Conservation (phyloP, 2,797 vertebrate genomes). For the Rhinella marina region DNA sequence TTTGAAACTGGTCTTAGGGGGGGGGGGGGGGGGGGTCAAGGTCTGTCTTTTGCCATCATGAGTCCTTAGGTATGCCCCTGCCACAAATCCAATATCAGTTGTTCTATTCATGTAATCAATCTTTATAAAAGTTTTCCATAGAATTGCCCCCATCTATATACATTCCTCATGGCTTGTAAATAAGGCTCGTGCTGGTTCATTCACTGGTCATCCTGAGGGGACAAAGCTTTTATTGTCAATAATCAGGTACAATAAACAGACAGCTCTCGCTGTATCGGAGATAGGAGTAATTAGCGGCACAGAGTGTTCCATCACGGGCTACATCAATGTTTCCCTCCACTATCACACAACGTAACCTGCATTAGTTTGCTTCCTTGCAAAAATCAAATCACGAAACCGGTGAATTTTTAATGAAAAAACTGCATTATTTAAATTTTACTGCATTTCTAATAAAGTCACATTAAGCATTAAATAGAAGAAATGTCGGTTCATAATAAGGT, state of each 20-base stretch:
- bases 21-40: neutral
- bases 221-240: conserved; percentile 1
- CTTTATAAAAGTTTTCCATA: neutral
- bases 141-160: neutral
- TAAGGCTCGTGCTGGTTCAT: neutral
- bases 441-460: conserved; percentile 51
- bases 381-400: conserved; percentile 30
- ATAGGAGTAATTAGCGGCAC: neutral
- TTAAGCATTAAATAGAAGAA: conserved; percentile 28
- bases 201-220: neutral
- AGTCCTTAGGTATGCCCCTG: neutral
- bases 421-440: conserved; percentile 51
- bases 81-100: neutral
- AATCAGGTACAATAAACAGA: neutral
- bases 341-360: neutral
- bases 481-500: conserved; percentile 25
- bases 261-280: neutral
- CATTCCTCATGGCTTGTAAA: neutral
- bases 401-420: conserved; percentile 47
- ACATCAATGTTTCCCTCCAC: neutral
- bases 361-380: conserved; percentile 7
- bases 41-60: neutral
- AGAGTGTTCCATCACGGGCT: neutral
- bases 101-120: no score
- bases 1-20: no score